These are phyloP conservation scores for Drosophila stalkeri DNA, from an alignment of 2,888 invertebrate species.

Conservation along the genomic window DNA sequence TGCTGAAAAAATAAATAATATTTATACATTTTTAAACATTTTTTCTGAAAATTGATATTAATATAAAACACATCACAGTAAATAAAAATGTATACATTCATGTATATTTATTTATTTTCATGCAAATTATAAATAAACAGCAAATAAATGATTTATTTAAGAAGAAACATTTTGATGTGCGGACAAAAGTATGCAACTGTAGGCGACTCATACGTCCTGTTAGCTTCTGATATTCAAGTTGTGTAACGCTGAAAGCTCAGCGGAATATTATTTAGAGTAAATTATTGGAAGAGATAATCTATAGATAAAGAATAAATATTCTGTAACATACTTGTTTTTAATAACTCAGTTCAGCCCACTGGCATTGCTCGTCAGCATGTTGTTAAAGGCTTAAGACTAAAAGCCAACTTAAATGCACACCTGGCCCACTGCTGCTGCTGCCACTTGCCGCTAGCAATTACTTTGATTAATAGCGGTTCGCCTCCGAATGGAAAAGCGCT, in stretches of 20 bases:
- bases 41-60: no score
- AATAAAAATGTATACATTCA: no score
- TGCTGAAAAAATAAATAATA: no score
- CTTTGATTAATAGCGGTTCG: conserved; percentile 81
- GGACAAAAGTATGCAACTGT: neutral
- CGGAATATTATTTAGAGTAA: no score
- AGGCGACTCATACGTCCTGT: neutral
- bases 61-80: no score
- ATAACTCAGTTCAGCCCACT: neutral
- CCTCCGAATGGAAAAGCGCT: conserved; percentile 51
- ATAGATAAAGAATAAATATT: no score
- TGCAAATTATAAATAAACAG: no score
- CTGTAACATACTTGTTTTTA: neutral
- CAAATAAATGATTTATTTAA: no score
- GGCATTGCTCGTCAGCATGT: neutral
- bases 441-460: conserved; percentile 72
- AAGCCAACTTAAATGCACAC: conserved; percentile 25
- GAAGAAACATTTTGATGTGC: neutral
- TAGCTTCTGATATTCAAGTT: neutral
- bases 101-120: no score
- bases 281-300: no score
- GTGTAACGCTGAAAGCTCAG: no score
- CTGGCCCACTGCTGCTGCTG: conserved; percentile 36
- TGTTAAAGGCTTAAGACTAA: conserved; percentile 33
- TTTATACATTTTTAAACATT: no score